Evolutionary conservation across 2,888 invertebrate species (phyloP).

Genomic region (Steinernema carpocapsae): DNA sequence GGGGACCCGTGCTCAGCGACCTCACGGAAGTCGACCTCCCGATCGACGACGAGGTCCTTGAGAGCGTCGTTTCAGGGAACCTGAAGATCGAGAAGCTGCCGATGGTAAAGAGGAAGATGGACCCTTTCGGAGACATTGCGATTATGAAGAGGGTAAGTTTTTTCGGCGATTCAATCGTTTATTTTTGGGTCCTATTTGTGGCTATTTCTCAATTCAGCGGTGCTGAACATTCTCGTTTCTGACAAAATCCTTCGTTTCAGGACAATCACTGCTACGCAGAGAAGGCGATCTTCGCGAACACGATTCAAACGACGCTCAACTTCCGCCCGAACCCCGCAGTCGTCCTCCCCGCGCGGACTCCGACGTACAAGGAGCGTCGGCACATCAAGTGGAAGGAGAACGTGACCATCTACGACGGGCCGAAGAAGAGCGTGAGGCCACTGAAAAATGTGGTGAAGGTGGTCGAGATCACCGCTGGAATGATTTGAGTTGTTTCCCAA

Average conservation of each 20-base stretch:
- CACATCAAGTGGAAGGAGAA: constrained; percentile 20
- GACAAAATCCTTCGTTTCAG: no score
- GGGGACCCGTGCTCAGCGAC: constrained; percentile 23
- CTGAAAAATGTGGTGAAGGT: not conserved
- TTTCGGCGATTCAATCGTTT: not conserved
- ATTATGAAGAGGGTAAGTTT: constrained; percentile 1
- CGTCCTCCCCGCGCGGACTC: not conserved
- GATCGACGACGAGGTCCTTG: constrained; percentile 20
- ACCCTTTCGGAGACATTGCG: not conserved
- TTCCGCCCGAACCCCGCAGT: not conserved
- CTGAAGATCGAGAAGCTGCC: constrained; percentile 1
- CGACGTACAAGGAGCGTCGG: not conserved
- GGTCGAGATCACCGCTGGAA: constrained; percentile 1
- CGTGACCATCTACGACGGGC: not conserved
- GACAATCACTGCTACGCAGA: constrained; percentile 1
- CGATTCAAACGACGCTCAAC: not conserved
- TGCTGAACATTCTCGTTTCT: no score
- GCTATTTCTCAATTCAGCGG: no score
- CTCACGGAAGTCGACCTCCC: constrained; percentile 14
- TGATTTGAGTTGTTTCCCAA: not conserved
- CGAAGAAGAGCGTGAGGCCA: not conserved
- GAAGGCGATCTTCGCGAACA: constrained; percentile 11
- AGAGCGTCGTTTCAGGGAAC: not conserved
- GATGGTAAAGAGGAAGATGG: not conserved
- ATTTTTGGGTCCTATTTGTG: no score